These are phyloP conservation scores for Laticauda colubrina DNA, from an alignment of 2,113 vertebrate genomes.

Conservation along the genomic window DNA sequence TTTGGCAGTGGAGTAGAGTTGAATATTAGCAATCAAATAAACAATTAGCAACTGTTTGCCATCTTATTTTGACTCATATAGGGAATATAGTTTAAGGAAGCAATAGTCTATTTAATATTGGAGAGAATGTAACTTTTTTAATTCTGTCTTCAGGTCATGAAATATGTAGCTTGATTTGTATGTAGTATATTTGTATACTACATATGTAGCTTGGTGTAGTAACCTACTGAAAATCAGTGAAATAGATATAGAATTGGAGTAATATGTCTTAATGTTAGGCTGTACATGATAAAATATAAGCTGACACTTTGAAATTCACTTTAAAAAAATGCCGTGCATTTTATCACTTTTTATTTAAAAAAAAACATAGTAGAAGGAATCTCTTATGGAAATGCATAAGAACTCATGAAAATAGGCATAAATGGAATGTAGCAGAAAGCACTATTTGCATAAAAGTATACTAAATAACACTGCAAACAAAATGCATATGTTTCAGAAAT, in stretches of 20 bases:
- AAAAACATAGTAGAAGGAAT: background rate
- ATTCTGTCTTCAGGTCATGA: background rate
- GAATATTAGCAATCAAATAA: background rate
- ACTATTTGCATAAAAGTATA: background rate
- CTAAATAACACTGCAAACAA: background rate
- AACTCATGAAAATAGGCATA: background rate
- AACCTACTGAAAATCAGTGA: background rate
- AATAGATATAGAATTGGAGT: background rate
- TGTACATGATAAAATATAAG: background rate
- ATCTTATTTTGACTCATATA: background rate
- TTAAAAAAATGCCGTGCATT: background rate
- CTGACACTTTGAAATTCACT: background rate
- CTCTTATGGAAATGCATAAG: background rate
- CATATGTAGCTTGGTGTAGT: background rate
- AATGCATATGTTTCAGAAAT: background rate
- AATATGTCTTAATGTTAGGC: background rate
- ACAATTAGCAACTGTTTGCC: background rate
- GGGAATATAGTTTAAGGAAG: background rate
- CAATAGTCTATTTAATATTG: background rate
- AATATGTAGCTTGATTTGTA: background rate
- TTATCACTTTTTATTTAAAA: background rate
- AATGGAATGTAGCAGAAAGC: background rate
- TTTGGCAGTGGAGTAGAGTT: background rate
- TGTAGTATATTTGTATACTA: too few species aligned
- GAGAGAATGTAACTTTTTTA: background rate